Base-by-base conservation (phyloP, 2,797 vertebrate genomes). In the Xenentodon cancila region DNA sequence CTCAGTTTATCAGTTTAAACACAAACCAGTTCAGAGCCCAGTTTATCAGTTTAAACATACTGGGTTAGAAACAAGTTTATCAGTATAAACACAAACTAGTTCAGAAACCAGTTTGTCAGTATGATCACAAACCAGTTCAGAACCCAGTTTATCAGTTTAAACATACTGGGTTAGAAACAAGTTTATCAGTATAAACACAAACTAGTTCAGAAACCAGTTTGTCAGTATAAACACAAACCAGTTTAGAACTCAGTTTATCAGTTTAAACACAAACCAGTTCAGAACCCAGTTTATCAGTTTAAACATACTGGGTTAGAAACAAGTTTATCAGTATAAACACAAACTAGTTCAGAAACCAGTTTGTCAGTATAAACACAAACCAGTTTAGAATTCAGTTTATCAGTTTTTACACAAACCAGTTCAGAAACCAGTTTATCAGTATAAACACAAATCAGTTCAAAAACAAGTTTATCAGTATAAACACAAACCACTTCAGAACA, bases 251-350 rank as follows among this genome's bases (percentile, higher is more conserved):
- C n/a, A n/a, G 25, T 25, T 25, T 25, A 25, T 25, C 25, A 25
- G 25, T 25, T 3, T 25, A 47, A 9, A 12, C 8, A 9, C 8
- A 45, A 45, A 45, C 44, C 17, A 16, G 1, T 45, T 8, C 20
- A 20, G 15, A 40, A 21, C 32, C 46, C 12, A 59, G 22, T 13
- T 20, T 9, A 47, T 42, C 37, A 22, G 21, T n/a, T 7, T 55
- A 21, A 43, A 43, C 42, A 27, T 47, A 54, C 19, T 7, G 48
- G 43, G 17, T 20, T 12, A 59, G 15, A 19, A 55, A 55, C 48
- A 9, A 8, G 21, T 22, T 4, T 5, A 25, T 6, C 7, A 30
- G 22, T 25, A 25, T 25, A 25, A 25, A 25, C 25, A 25, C 25
- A n/a, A n/a, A n/a, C n/a, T n/a, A n/a, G n/a, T n/a, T n/a, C n/a